Conservation (phyloP, 2,888 invertebrate species). For the Acleris cristana region DNA sequence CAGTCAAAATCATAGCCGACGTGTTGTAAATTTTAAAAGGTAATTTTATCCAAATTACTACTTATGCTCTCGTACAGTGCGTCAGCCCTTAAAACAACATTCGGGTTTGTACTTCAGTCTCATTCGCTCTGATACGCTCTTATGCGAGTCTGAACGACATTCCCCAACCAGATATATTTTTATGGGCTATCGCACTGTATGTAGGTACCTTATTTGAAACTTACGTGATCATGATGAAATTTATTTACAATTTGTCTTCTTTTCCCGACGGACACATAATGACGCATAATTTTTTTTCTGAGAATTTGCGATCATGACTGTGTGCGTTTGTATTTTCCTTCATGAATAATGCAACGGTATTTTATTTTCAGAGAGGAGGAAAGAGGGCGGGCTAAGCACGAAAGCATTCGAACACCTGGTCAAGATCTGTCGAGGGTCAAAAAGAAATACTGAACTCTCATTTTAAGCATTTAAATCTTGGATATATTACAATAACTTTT, state of each 20-base stretch:
- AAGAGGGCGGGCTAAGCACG: not conserved
- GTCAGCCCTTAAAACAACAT: too few relatives aligned
- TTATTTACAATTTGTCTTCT: constrained; percentile 33
- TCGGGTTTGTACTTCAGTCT: too few relatives aligned
- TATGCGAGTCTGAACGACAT: too few relatives aligned
- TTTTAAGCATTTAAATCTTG: constrained; percentile 1
- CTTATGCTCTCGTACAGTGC: too few relatives aligned
- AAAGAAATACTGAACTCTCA: constrained; percentile 1
- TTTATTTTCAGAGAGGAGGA: constrained; percentile 22
- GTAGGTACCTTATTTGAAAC: not conserved
- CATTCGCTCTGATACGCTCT: too few relatives aligned
- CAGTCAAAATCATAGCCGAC: constrained; percentile 22
- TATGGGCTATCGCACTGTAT: not conserved
- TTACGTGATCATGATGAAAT: constrained; percentile 22
- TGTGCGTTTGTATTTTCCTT: not conserved
- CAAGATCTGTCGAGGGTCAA: not conserved
- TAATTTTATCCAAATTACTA: not conserved
- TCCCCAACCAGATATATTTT: too few relatives aligned
- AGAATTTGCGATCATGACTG: not conserved
- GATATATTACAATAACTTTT: not conserved
- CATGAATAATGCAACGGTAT: not conserved
- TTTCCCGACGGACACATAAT: constrained; percentile 39
- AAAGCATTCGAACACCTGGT: not conserved
- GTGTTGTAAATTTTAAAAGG: constrained; percentile 8
- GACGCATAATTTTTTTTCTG: constrained; percentile 33